phyloP scores from a whole-genome alignment of 2,797 vertebrate species.

The Amblyraja radiata region DNA sequence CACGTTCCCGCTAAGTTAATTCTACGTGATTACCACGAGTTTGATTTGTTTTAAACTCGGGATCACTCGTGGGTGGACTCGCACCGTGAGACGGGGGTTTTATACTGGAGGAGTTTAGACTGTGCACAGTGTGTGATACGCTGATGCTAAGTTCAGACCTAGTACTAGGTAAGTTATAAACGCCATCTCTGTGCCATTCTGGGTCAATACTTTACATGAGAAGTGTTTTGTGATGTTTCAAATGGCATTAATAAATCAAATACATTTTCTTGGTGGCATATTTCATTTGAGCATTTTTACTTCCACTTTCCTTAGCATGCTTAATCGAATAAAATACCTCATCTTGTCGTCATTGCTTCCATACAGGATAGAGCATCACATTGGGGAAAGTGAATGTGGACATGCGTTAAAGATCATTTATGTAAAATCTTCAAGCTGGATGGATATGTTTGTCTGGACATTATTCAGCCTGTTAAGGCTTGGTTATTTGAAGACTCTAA shows the following conservation, averaged over 20 bases:
- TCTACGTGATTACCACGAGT: no score
- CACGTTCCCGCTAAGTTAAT: no score
- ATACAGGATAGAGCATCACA: background rate
- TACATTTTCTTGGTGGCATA: no score
- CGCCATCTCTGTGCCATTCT: no score
- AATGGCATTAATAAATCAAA: background rate
- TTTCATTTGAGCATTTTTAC: background rate
- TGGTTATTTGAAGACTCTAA: background rate
- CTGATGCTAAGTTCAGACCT: no score
- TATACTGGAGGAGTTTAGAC: no score
- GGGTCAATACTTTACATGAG: background rate
- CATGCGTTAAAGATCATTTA: background rate
- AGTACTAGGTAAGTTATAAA: no score
- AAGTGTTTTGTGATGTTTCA: background rate
- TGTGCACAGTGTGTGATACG: no score
- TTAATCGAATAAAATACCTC: background rate
- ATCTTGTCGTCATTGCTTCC: background rate
- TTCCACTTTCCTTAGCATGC: background rate
- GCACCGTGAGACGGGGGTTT: no score
- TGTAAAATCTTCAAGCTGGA: background rate
- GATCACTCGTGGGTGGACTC: no score
- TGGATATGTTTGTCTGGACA: constrained; percentile 1
- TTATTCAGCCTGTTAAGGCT: constrained; percentile 11
- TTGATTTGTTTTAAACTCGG: no score
- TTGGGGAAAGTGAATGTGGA: background rate